Percentiles rank a stretch among this genome's conserved stretches.
These are phyloP conservation scores for Okapia johnstoni DNA, from an alignment of 2,113 vertebrate species.

Conservation along the genomic window DNA sequence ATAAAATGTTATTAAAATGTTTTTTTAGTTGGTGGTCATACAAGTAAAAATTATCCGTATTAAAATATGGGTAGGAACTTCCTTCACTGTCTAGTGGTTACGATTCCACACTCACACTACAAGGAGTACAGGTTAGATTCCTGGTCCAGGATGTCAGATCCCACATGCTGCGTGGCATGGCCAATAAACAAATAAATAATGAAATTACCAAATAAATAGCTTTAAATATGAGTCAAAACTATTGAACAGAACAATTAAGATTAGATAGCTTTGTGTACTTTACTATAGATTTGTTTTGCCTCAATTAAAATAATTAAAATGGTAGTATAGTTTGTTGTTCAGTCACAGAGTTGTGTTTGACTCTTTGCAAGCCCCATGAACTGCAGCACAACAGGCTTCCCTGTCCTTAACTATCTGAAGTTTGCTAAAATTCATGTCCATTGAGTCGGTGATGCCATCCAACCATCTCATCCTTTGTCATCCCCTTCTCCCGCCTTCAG, in stretches of 20 bases:
- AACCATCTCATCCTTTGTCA: neutral
- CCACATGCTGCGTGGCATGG: neutral
- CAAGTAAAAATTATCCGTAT: neutral
- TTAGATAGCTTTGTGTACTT: neutral
- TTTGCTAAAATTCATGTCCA: neutral
- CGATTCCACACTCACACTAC: neutral
- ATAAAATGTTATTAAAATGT: neutral
- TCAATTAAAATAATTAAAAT: neutral
- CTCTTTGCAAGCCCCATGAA: neutral
- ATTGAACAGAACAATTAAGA: neutral
- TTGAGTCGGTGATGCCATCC: neutral
- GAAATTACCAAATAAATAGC: neutral
- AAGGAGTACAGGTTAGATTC: neutral
- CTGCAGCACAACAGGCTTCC: neutral
- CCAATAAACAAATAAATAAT: neutral
- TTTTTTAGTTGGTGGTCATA: neutral
- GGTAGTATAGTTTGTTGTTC: neutral
- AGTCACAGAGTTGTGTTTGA: fast-evolving
- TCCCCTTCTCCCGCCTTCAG: neutral
- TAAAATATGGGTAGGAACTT: neutral
- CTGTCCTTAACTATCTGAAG: neutral
- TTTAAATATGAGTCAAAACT: neutral
- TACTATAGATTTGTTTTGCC: neutral
- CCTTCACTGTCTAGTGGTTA: neutral
- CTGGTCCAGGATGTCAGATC: neutral